A percentile compares a stretch with the other conserved stretches of the same genome.
These are phyloP conservation scores for Phymatocera aterrima DNA, from an alignment of 2,888 invertebrate genomes.

Conservation along the genomic window DNA sequence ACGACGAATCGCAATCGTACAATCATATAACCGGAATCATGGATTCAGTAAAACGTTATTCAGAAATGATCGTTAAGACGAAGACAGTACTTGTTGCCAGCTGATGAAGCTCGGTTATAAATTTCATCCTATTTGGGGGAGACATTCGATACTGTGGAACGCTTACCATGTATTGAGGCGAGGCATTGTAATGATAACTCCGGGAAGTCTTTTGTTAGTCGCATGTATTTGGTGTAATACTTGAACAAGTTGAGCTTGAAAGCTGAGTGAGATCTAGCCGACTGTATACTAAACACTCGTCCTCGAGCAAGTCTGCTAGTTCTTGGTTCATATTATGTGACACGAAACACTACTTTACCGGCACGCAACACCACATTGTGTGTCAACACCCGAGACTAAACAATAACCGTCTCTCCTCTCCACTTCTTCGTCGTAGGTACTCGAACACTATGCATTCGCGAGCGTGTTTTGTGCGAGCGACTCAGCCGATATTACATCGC, in stretches of 20 bases:
- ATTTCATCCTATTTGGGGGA: not conserved
- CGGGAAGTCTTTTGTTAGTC: not conserved
- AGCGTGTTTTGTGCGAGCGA: slow-evolving; percentile 7
- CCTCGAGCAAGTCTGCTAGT: slow-evolving; percentile 53
- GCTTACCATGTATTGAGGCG: not conserved
- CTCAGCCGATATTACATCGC: slow-evolving; percentile 33
- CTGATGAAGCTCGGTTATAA: no score
- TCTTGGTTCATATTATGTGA: slow-evolving; percentile 37
- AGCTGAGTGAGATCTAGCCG: slow-evolving; percentile 14
- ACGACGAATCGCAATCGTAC: no score
- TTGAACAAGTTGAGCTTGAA: slow-evolving; percentile 37
- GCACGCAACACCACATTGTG: slow-evolving; percentile 46
- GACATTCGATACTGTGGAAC: not conserved
- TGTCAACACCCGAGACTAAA: slow-evolving; percentile 54
- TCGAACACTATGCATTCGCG: slow-evolving; percentile 25
- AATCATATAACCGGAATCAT: no score
- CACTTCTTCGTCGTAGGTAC: slow-evolving; percentile 47
- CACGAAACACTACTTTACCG: slow-evolving; percentile 55
- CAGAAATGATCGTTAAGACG: no score
- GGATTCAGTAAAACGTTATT: no score
- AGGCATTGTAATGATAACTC: slow-evolving; percentile 17
- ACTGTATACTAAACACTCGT: slow-evolving; percentile 52
- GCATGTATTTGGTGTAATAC: slow-evolving; percentile 28
- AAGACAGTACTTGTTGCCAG: no score
- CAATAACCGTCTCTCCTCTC: slow-evolving; percentile 65